A percentile compares a stretch with the other conserved stretches of the same genome.
Conservation (phyloP, 2,113 vertebrate genomes). For the Pipra filicauda region DNA sequence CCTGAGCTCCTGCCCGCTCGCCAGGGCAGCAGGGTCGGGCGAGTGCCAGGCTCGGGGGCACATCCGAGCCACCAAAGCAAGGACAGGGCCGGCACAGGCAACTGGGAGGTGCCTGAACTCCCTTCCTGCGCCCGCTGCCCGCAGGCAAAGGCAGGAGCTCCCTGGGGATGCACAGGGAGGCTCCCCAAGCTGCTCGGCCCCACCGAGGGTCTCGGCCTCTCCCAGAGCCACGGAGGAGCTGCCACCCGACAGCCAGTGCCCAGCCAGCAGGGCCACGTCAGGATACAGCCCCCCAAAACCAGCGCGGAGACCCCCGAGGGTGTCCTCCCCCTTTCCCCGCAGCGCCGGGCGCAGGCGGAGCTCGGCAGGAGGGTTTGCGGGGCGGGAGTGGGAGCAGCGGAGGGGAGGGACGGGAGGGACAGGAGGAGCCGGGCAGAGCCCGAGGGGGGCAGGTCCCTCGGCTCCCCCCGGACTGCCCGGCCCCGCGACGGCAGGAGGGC, state of each 20-base stretch:
- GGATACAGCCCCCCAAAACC: neutral
- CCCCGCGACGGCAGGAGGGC: fast-evolving
- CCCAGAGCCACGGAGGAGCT: neutral
- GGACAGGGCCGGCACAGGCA: neutral
- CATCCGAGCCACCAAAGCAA: neutral
- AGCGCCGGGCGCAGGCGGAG: neutral
- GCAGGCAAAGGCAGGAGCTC: neutral
- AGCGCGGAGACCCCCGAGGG: neutral
- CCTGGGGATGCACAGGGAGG: neutral
- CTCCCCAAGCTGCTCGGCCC: neutral
- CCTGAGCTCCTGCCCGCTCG: neutral
- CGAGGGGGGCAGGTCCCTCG: fast-evolving
- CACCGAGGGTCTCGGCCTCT: fast-evolving
- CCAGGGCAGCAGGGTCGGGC: neutral
- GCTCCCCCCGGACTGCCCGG: neutral
- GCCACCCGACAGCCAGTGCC: neutral
- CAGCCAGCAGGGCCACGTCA: neutral
- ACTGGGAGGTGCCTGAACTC: neutral
- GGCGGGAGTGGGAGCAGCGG: neutral
- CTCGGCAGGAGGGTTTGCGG: neutral
- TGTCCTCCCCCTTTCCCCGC: neutral
- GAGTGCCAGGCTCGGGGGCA: neutral
- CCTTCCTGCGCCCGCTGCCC: neutral
- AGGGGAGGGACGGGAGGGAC: neutral
- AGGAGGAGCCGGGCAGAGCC: neutral